Conservation (phyloP, 2,113 vertebrate species). For the Sisor rabdophorus region DNA sequence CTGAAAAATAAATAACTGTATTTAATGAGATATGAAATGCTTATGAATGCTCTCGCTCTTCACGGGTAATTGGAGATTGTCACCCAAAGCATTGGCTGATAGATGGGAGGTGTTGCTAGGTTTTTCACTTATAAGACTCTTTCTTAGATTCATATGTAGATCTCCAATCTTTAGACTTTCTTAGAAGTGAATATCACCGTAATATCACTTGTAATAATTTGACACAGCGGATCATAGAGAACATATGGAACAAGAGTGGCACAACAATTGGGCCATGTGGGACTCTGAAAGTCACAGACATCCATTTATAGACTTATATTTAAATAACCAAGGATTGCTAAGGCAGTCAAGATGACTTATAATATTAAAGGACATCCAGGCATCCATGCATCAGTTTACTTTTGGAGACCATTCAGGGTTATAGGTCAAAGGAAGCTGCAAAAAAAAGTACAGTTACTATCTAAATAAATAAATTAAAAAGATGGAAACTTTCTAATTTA, state of each 20-base stretch:
- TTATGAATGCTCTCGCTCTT: constrained; percentile 61
- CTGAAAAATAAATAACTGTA: constrained; percentile 66
- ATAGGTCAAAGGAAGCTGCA: too few species aligned
- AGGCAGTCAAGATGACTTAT: neutral
- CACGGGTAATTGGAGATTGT: constrained; percentile 69
- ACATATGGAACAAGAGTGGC: too few species aligned
- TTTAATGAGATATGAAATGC: constrained; percentile 71
- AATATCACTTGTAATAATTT: neutral
- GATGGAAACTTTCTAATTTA: constrained; percentile 12
- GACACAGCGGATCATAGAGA: too few species aligned
- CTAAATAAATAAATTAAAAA: neutral
- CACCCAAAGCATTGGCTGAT: constrained; percentile 68
- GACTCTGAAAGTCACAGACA: too few species aligned
- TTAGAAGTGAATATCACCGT: constrained; percentile 48
- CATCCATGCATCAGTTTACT: neutral
- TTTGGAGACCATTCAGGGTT: neutral
- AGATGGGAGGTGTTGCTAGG: constrained; percentile 52
- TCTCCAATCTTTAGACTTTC: constrained; percentile 41
- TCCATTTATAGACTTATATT: too few species aligned
- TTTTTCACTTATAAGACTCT: constrained; percentile 49
- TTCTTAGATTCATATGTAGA: constrained; percentile 41
- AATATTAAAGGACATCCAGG: neutral
- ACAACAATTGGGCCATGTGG: too few species aligned
- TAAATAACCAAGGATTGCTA: neutral
- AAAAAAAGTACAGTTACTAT: neutral